Conservation (phyloP, 2,888 invertebrate genomes). For the Nomada fabriciana region DNA sequence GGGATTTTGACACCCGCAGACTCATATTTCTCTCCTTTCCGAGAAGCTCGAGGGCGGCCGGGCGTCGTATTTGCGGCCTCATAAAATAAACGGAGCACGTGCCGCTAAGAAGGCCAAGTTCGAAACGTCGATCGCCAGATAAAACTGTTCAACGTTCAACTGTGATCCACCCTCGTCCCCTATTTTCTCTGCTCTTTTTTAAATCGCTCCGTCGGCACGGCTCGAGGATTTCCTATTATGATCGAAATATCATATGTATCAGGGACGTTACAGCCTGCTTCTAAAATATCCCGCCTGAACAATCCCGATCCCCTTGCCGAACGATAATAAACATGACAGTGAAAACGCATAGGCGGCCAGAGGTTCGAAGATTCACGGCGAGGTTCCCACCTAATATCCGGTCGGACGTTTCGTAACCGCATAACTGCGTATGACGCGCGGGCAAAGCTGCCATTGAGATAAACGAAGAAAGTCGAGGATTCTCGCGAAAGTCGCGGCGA, state of each 20-base stretch:
- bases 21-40: constrained; percentile 70
- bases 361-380: not conserved
- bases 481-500: constrained; percentile 43
- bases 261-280: not conserved
- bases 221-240: too few species aligned
- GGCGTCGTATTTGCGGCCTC: constrained; percentile 68
- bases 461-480: constrained; percentile 63
- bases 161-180: not conserved
- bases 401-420: constrained; percentile 36
- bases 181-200: not conserved
- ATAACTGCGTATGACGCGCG: not conserved
- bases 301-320: not conserved
- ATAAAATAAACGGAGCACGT: constrained; percentile 72
- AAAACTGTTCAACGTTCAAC: constrained; percentile 32
- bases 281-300: not conserved
- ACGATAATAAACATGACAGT: constrained; percentile 40
- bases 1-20: constrained; percentile 45
- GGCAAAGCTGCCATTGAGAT: not conserved
- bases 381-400: constrained; percentile 12
- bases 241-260: not conserved
- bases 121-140: constrained; percentile 64
- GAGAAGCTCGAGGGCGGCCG: constrained; percentile 60
- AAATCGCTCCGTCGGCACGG: too few species aligned
- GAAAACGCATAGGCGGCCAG: not conserved
- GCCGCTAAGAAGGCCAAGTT: constrained; percentile 71